Evolutionary conservation across 2,113 vertebrate genomes (phyloP).

Genomic region (Microcebus ravelobensis): DNA sequence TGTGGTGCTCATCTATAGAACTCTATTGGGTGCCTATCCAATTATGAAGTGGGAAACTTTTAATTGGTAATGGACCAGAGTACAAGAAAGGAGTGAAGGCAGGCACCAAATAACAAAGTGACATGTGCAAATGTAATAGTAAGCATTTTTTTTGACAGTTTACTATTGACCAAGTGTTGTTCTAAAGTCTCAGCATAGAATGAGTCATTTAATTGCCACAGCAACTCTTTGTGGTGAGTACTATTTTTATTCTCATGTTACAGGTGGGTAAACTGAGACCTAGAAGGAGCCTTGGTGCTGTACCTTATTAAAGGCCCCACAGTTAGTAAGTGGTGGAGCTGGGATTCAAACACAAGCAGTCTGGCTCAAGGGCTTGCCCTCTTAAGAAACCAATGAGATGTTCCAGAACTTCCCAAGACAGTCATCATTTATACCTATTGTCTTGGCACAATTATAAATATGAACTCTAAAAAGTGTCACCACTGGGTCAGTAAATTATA

Average conservation of each 20-base stretch:
- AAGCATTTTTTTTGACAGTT: background rate
- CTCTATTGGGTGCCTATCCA: background rate
- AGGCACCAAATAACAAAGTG: background rate
- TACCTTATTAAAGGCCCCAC: background rate
- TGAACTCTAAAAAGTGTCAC: background rate
- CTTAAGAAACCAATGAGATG: background rate
- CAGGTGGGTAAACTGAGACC: background rate
- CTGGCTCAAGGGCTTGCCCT: background rate
- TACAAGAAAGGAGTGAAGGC: background rate
- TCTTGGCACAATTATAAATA: slow-evolving; percentile 1
- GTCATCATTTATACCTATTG: background rate
- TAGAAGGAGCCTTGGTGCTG: background rate
- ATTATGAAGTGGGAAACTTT: background rate
- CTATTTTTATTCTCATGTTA: background rate
- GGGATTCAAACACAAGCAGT: background rate
- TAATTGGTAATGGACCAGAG: background rate
- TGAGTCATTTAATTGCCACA: background rate
- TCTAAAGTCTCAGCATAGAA: background rate
- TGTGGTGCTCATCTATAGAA: background rate
- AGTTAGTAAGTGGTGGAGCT: background rate
- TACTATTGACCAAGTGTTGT: background rate
- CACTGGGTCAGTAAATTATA: background rate
- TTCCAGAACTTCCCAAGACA: background rate
- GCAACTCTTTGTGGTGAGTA: background rate
- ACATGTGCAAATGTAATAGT: background rate